Base-by-base conservation (phyloP, 2,113 vertebrate species). In the Cathartes aura region DNA sequence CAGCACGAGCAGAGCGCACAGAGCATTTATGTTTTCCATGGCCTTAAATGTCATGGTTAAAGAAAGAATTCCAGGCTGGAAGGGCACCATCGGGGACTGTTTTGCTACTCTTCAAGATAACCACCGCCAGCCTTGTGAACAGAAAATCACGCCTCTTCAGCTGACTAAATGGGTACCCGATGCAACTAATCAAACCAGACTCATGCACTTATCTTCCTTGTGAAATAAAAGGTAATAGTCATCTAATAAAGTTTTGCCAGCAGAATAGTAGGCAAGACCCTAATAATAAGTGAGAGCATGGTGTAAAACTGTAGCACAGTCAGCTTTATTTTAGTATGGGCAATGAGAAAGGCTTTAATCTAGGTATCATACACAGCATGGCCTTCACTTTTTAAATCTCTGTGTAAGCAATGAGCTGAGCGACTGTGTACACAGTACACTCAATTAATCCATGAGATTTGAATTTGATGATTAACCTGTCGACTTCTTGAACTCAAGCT, bases 101-200 rank as follows among this genome's bases (percentile, higher is more conserved):
- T 58, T 52, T 45, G 23, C 42, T 34, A 3, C 24, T 40, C 34
- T 30, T 53, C 9, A 22, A 27, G 59, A 58, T 12, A 70, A 52
- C 23, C 17, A 9, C 32, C 26, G 36, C 38, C 45, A 78, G 24
- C 59, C 13, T 30, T 12, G 20, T 11, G 20, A 63, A 50, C 6
- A 15, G 63, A 32, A 75, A 75, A 27, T 50, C 15, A 78, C 2
- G 1, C 6, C 34, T 43, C n/a, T 53, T 27, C 34, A 67, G 15
- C 20, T 34, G 27, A 21, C 6, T 42, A 47, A 66, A 19, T 1
- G 7, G 22, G 47, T 21, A 20, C n/a, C 0, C 4, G 36, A n/a
- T 72, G 29, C 38, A 47, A 12, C 20, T 66, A 24, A 26, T 27
- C 9, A 27, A 8, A 9, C 32, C 4, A 38, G 18, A 62, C 5